Conservation (phyloP, 2,888 invertebrate species). For the Noctua comes region DNA sequence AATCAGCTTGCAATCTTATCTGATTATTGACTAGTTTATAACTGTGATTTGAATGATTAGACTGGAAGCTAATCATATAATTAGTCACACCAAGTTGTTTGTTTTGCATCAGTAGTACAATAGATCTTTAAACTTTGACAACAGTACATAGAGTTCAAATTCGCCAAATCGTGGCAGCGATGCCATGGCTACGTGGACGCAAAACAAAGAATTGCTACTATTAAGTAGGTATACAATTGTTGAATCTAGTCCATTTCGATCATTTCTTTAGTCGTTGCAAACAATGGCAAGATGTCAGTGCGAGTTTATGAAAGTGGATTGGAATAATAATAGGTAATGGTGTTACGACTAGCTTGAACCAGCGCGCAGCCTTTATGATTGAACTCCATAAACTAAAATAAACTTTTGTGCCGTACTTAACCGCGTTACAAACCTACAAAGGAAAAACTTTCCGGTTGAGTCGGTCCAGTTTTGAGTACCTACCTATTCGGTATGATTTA, state of each 20-base stretch:
- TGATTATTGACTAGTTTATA: constrained; percentile 27
- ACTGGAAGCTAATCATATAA: constrained; percentile 26
- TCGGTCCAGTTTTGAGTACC: neutral
- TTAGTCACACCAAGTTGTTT: constrained; percentile 48
- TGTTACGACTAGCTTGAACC: neutral
- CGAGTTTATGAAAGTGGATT: constrained; percentile 22
- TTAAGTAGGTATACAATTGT: constrained; percentile 27
- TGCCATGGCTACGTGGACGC: constrained; percentile 55
- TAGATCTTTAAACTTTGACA: constrained; percentile 7
- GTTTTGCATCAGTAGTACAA: constrained; percentile 11
- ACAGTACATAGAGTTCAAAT: constrained; percentile 26
- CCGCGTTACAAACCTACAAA: neutral
- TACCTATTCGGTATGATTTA: neutral
- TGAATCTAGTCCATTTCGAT: constrained; percentile 37
- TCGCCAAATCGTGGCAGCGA: constrained; percentile 9
- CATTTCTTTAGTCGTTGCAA: constrained; percentile 29
- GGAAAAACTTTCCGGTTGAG: neutral
- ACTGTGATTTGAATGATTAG: constrained; percentile 34
- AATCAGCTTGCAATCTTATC: neutral
- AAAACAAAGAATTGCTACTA: constrained; percentile 48
- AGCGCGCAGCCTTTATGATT: neutral
- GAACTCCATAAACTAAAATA: neutral
- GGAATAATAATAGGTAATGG: neutral
- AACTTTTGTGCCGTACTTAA: neutral
- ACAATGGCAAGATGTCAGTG: constrained; percentile 24